phyloP scores from a whole-genome alignment of 23 tunicate genomes.

The Ascidia mentula region DNA sequence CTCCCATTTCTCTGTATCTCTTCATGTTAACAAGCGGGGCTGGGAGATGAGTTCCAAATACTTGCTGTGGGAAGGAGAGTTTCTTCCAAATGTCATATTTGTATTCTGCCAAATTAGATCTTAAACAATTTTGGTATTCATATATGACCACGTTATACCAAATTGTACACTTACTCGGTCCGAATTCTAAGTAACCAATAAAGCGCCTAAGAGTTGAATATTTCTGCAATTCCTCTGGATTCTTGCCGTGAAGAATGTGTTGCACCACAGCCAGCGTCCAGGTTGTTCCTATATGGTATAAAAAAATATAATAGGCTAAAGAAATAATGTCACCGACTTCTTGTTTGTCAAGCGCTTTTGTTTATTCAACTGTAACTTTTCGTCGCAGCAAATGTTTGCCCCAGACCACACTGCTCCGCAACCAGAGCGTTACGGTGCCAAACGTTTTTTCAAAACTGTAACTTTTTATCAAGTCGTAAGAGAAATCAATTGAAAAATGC shows the following conservation, averaged over 20 bases:
- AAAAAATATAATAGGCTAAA: too few relatives aligned
- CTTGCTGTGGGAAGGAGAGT: conserved; percentile 1
- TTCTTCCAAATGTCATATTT: neutral
- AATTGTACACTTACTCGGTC: neutral
- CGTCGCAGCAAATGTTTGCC: too few relatives aligned
- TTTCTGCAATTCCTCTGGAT: neutral
- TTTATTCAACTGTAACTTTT: too few relatives aligned
- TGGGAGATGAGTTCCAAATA: neutral
- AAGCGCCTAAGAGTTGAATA: neutral
- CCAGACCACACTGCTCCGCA: too few relatives aligned
- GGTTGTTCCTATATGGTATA: neutral
- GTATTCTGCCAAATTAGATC: neutral
- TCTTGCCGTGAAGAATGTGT: neutral
- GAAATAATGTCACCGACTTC: too few relatives aligned
- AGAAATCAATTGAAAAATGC: too few relatives aligned
- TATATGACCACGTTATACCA: neutral
- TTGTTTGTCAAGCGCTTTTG: too few relatives aligned
- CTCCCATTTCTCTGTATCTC: neutral
- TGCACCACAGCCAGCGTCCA: neutral
- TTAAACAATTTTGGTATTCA: neutral
- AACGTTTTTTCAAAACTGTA: too few relatives aligned
- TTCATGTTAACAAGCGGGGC: neutral
- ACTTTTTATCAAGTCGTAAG: too few relatives aligned
- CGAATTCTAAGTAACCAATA: neutral
- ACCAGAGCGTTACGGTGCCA: too few relatives aligned